A percentile compares a stretch with the other conserved stretches of the same genome.
Conservation (phyloP, 1,140 invertebrate genomes). For the Macrobrachium rosenbergii region DNA sequence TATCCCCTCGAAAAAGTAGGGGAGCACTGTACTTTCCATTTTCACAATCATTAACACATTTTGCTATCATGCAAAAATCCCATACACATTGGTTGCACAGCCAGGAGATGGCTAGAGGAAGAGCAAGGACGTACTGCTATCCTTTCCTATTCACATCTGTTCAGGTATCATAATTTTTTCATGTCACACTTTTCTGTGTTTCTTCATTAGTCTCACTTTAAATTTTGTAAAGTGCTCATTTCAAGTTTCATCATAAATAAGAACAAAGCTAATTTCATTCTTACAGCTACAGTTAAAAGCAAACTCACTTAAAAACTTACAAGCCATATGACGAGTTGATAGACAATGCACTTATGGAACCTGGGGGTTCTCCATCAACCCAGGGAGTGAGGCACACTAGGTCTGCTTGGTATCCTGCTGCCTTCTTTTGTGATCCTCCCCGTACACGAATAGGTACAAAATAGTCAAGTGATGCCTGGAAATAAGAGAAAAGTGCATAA, state of each 20-base stretch:
- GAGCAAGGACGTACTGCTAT: too few relatives aligned
- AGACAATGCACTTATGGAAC: conserved; percentile 88
- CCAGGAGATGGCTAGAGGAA: too few relatives aligned
- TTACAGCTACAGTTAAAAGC: neutral
- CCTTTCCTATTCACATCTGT: too few relatives aligned
- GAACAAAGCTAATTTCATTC: neutral
- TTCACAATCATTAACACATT: too few relatives aligned
- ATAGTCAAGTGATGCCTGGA: conserved; percentile 56
- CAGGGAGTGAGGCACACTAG: conserved; percentile 92
- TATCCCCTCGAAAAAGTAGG: too few relatives aligned
- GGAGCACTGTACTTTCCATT: too few relatives aligned
- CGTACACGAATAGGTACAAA: conserved; percentile 77
- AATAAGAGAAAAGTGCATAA: neutral
- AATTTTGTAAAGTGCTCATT: too few relatives aligned
- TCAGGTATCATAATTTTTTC: too few relatives aligned
- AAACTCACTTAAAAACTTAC: conserved; percentile 77
- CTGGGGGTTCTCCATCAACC: conserved; percentile 82
- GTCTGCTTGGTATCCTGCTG: conserved; percentile 94
- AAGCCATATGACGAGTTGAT: conserved; percentile 97
- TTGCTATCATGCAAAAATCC: too few relatives aligned
- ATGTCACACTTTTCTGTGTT: too few relatives aligned
- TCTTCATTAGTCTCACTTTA: neutral
- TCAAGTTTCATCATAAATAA: neutral
- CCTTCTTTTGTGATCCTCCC: conserved; percentile 82
- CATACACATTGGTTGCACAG: too few relatives aligned